These are phyloP conservation scores for Tachysurus fulvidraco DNA, from an alignment of 2,113 vertebrate genomes.

Conservation along the genomic window DNA sequence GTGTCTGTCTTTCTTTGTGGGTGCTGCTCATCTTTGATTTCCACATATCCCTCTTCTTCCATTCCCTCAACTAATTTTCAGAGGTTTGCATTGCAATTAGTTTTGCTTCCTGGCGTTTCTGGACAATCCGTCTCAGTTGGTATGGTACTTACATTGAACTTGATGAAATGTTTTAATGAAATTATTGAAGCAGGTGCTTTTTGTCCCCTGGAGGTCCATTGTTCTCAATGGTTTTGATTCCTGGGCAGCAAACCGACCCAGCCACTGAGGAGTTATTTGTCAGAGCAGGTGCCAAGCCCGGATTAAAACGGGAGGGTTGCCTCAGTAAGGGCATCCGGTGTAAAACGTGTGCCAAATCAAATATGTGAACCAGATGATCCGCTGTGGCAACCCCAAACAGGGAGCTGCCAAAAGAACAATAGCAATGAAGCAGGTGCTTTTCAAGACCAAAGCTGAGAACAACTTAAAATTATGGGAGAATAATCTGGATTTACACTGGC, in stretches of 20 bases:
- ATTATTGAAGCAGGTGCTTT: not conserved
- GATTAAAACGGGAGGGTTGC: too few species aligned
- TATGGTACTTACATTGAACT: not conserved
- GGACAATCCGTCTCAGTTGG: not conserved
- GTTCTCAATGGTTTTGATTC: too few species aligned
- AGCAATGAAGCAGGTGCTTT: not conserved
- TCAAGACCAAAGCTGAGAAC: not conserved
- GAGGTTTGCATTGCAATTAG: not conserved
- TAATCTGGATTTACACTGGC: not conserved
- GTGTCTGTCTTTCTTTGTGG: not conserved
- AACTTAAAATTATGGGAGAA: not conserved
- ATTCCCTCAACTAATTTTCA: not conserved
- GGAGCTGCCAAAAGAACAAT: too few species aligned
- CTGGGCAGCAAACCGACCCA: too few species aligned
- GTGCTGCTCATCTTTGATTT: not conserved
- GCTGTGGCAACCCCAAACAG: too few species aligned
- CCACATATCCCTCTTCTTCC: not conserved
- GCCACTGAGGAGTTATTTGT: too few species aligned
- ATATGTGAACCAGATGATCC: too few species aligned
- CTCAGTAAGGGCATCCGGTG: too few species aligned
- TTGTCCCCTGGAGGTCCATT: not conserved
- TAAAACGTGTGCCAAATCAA: too few species aligned
- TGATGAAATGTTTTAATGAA: not conserved
- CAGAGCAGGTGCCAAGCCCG: too few species aligned
- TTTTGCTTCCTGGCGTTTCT: not conserved